A percentile compares a stretch with the other conserved stretches of the same genome.
These are phyloP conservation scores for Misgurnus anguillicaudatus DNA, from an alignment of 2,113 vertebrate genomes.

Conservation along the genomic window DNA sequence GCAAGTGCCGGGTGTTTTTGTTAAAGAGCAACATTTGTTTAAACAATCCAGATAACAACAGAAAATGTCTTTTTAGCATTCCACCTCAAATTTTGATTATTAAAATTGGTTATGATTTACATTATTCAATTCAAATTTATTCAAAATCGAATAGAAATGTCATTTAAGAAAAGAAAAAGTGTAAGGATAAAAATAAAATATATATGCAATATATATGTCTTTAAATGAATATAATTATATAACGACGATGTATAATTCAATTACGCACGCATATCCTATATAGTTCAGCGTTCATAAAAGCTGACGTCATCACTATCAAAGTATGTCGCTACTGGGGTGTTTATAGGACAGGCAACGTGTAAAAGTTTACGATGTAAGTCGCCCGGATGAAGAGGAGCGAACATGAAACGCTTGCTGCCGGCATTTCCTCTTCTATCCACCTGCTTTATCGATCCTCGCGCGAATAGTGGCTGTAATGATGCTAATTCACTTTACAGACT, in stretches of 20 bases:
- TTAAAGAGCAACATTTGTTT: background rate
- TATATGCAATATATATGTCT: too few species aligned
- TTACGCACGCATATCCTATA: too few species aligned
- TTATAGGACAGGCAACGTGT: background rate
- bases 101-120: too few species aligned
- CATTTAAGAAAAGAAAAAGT: too few species aligned
- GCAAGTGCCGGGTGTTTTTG: background rate
- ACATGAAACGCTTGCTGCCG: conserved; percentile 4
- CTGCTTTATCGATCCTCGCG: conserved; percentile 50
- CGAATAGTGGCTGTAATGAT: conserved; percentile 50
- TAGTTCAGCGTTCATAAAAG: background rate
- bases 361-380: conserved; percentile 10
- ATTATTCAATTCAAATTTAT: too few species aligned
- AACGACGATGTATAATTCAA: too few species aligned
- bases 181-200: too few species aligned
- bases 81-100: too few species aligned
- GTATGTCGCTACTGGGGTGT: background rate
- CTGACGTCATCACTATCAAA: background rate
- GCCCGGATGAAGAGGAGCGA: conserved; percentile 55
- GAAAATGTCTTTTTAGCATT: too few species aligned
- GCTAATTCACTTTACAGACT: conserved; percentile 49
- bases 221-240: too few species aligned
- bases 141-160: too few species aligned
- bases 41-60: background rate
- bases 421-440: conserved; percentile 52